These are phyloP conservation scores for Centropyge bicolor DNA, from an alignment of 2,797 vertebrate genomes.

Conservation along the genomic window DNA sequence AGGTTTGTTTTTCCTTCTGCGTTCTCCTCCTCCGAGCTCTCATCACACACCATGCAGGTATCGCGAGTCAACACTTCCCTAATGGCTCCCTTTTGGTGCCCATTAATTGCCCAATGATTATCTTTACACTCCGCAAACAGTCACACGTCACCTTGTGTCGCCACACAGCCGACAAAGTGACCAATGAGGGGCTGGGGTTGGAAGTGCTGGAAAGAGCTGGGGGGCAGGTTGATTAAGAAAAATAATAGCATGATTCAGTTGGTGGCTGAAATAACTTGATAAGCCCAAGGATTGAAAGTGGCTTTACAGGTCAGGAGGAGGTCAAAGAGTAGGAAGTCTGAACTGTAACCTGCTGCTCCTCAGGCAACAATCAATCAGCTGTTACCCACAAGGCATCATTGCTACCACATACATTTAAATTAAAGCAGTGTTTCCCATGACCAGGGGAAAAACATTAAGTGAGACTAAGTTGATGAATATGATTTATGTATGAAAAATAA, in stretches of 20 bases:
- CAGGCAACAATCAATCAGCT: background rate
- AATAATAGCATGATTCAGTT: background rate
- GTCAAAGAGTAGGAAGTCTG: background rate
- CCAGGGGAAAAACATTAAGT: too few species aligned
- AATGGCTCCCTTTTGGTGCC: constrained; percentile 84
- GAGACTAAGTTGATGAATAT: too few species aligned
- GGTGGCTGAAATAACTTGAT: background rate
- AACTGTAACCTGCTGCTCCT: background rate
- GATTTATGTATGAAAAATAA: too few species aligned
- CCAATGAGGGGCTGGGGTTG: background rate
- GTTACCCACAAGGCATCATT: background rate
- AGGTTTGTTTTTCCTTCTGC: constrained; percentile 52
- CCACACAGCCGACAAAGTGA: constrained; percentile 44
- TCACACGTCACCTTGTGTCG: constrained; percentile 83
- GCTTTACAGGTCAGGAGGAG: background rate
- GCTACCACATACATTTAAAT: background rate
- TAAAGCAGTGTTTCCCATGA: too few species aligned
- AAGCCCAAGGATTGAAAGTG: background rate
- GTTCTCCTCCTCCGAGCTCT: constrained; percentile 28
- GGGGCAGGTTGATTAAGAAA: background rate
- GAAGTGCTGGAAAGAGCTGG: background rate
- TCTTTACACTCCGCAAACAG: constrained; percentile 77
- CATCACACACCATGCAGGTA: constrained; percentile 46
- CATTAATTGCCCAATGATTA: constrained; percentile 82
- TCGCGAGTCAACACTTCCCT: constrained; percentile 67